phyloP scores from a whole-genome alignment of 1,140 invertebrate genomes.

The Orussus abietinus region DNA sequence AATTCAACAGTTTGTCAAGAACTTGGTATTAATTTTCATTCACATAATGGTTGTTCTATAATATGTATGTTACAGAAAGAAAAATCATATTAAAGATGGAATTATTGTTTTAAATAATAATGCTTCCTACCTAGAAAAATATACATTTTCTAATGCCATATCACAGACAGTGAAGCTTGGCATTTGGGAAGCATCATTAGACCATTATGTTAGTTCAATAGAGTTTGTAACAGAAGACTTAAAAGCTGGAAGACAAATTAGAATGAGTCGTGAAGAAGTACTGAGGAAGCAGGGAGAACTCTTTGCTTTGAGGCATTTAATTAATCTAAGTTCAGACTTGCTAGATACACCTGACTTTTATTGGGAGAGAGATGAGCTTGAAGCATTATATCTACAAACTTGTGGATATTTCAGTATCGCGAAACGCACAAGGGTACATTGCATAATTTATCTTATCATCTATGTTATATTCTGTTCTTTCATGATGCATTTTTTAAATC shows the following conservation, averaged over 20 bases:
- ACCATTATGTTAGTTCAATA: constrained; percentile 78
- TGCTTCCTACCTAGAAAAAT: constrained; percentile 64
- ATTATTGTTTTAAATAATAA: constrained; percentile 52
- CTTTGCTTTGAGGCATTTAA: constrained; percentile 81
- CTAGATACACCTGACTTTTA: constrained; percentile 95
- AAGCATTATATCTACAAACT: constrained; percentile 75
- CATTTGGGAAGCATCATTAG: constrained; percentile 85
- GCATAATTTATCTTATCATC: constrained; percentile 11
- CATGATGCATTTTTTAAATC: constrained; percentile 16
- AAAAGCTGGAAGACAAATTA: constrained; percentile 65
- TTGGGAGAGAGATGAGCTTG: constrained; percentile 89
- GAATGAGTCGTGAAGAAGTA: constrained; percentile 67
- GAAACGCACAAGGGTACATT: constrained; percentile 71
- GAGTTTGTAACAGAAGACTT: constrained; percentile 78
- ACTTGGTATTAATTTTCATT: background rate
- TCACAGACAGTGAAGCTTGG: constrained; percentile 88
- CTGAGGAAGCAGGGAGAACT: constrained; percentile 88
- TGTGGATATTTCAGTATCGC: constrained; percentile 81
- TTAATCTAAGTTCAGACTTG: constrained; percentile 91
- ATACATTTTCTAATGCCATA: constrained; percentile 86
- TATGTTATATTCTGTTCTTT: constrained; percentile 11
- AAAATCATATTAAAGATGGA: constrained; percentile 51
- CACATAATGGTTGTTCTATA: constrained; percentile 1
- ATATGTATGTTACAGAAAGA: constrained; percentile 39
- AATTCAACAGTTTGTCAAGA: background rate